Evolutionary conservation across 2,113 vertebrate genomes (phyloP), one percentile per base, ranked within the genome.

Genomic region (Axis porcinus): DNA sequence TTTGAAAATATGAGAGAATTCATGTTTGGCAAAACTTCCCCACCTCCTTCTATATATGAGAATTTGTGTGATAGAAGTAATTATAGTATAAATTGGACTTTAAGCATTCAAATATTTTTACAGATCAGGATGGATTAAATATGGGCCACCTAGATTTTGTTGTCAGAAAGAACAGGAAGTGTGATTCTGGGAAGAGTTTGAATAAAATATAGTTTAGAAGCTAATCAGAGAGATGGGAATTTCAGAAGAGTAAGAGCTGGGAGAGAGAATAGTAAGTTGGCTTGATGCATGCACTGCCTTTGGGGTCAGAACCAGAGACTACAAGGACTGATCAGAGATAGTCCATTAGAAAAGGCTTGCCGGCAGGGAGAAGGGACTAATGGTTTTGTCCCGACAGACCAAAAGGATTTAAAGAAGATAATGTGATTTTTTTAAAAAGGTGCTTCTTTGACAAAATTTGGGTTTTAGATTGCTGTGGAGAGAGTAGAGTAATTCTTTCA

Each of bases 1-100:
- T 54, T 33, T 87, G 13, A 81, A 97, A 93, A 84, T 52, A 5
- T 36, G 12, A 84, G 25, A 64, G 79, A 92, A 74, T 62, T 62
- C 19, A n/a, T 16, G 10, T 70, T 91, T 70, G 43, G 9, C 45
- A 89, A 89, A 91, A 89, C 67, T 19, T 54, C 36, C 8, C 54
- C n/a, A 8, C 30, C 13, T 27, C 3, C 12, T 23, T 5, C 13
- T 14, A 86, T 4, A 5, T 11, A 3, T 55, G 57, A 94, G 58
- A 58, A 88, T 87, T 78, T 79, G 21, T 97, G 27, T 52, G 10
- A 78, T 64, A 54, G 14, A 19, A 83, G 62, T 85, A 28, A 55
- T 81, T 86, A 23, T 52, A 78, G 30, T 86, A 23, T 40, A 74
- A 62, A 78, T 52, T 82, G 7, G 30, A 27, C 28, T 87, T 95